Evolutionary conservation across 2,113 vertebrate genomes (phyloP).

Genomic region (Nerophis ophidion): DNA sequence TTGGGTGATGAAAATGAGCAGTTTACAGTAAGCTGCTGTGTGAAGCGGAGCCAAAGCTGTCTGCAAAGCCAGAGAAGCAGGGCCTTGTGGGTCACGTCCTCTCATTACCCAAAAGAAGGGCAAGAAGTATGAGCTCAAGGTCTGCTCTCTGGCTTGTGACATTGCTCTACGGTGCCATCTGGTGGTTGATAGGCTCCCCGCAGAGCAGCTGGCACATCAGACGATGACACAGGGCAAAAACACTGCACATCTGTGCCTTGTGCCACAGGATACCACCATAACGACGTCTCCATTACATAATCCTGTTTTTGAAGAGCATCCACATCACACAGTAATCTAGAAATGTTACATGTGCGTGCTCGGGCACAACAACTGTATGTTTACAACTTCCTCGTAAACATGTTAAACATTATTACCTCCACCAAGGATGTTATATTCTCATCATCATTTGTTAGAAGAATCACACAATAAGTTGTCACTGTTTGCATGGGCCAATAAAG

Average conservation of each 20-base stretch:
- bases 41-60: slow-evolving; percentile 45
- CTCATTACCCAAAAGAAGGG: slow-evolving; percentile 53
- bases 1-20: slow-evolving; percentile 37
- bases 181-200: slow-evolving; percentile 30
- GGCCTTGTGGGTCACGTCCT: slow-evolving; percentile 53
- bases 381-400: background rate
- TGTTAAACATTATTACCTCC: background rate
- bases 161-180: slow-evolving; percentile 53
- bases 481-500: no score
- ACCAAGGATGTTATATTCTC: background rate
- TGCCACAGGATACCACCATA: background rate
- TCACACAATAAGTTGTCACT: no score
- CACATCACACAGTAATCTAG: background rate
- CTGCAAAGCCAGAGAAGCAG: slow-evolving; percentile 40
- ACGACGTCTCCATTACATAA: background rate
- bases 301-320: background rate
- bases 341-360: background rate
- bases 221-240: background rate
- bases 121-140: slow-evolving; percentile 23
- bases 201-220: background rate
- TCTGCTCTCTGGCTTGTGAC: slow-evolving; percentile 6
- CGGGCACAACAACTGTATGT: background rate
- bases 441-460: no score
- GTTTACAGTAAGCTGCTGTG: slow-evolving; percentile 56
- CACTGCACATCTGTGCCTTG: background rate